Conservation (phyloP, 2,113 vertebrate species). For the Sebastes fasciatus region DNA sequence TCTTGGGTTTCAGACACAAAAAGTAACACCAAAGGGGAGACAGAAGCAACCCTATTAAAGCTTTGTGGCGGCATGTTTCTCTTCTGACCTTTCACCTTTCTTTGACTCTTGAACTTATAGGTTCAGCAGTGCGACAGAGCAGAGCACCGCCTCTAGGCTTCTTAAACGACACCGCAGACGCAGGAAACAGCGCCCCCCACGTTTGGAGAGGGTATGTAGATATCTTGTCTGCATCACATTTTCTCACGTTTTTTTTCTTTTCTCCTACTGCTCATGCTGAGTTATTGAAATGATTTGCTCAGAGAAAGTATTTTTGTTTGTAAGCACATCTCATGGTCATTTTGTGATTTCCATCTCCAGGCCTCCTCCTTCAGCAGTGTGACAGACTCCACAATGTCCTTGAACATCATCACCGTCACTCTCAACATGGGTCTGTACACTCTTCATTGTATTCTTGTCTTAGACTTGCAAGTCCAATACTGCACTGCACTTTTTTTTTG, state of each 20-base stretch:
- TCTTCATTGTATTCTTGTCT: background rate
- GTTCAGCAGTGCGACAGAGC: conserved; percentile 93
- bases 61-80: background rate
- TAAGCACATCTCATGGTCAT: background rate
- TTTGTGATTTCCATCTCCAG: conserved; percentile 60
- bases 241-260: background rate
- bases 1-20: background rate
- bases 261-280: background rate
- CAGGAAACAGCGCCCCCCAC: conserved; percentile 91
- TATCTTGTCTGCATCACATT: background rate
- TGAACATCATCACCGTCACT: conserved; percentile 94
- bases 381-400: conserved; percentile 93
- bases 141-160: conserved; percentile 90
- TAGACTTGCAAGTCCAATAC: background rate
- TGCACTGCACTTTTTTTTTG: background rate
- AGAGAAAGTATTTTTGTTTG: background rate
- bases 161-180: conserved; percentile 90
- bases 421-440: conserved; percentile 91
- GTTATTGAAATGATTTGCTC: background rate
- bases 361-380: conserved; percentile 93
- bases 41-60: background rate
- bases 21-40: background rate
- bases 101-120: conserved; percentile 64
- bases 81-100: conserved; percentile 29
- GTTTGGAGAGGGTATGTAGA: conserved; percentile 87